phyloP scores from a whole-genome alignment of 2,113 vertebrate species.

The Clupea harengus region DNA sequence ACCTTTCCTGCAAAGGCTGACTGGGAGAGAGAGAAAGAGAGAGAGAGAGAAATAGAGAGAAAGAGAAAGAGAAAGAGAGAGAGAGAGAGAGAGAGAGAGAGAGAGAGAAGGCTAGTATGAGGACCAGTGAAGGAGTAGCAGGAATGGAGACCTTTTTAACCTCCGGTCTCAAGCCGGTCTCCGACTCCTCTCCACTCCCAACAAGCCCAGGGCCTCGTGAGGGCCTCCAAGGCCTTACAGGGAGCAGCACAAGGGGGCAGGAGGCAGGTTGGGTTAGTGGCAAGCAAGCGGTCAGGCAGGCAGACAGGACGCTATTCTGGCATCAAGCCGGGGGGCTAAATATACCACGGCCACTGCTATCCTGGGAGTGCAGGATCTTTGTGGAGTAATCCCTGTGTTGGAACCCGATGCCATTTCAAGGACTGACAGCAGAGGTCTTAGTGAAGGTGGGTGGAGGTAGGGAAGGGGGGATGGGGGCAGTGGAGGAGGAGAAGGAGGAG shows the following conservation, averaged over 20 bases:
- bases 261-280: background rate
- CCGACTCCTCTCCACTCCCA: background rate
- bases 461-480: background rate
- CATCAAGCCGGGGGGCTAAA: constrained; percentile 48
- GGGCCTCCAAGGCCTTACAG: constrained; percentile 5
- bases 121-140: background rate
- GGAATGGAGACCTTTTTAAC: no score
- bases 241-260: constrained; percentile 37
- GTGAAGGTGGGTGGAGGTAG: constrained; percentile 28
- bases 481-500: background rate
- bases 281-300: background rate
- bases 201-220: background rate
- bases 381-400: constrained; percentile 58
- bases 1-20: background rate
- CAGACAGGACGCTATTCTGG: constrained; percentile 48
- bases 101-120: background rate
- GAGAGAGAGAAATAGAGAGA: background rate
- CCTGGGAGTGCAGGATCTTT: constrained; percentile 53
- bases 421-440: constrained; percentile 53
- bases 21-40: background rate
- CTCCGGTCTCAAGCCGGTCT: background rate
- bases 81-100: no score
- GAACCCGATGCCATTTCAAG: constrained; percentile 51
- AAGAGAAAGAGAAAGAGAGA: no score
- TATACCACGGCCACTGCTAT: constrained; percentile 51